These are phyloP conservation scores for Grapholita molesta DNA, from an alignment of 1,140 invertebrate species.

Conservation along the genomic window DNA sequence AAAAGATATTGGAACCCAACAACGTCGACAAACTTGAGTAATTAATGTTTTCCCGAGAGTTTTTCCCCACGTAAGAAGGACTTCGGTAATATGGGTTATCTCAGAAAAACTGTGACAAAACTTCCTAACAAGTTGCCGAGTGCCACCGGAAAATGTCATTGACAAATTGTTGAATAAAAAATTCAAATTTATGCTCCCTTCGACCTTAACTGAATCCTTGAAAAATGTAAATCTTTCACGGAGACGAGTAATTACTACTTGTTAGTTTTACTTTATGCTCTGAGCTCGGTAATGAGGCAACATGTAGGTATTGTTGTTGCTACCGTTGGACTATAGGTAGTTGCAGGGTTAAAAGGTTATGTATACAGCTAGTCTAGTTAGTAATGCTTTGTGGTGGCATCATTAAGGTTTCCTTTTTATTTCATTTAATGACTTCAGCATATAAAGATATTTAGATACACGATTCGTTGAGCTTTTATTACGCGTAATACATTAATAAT, in stretches of 20 bases:
- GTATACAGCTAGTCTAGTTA: background rate
- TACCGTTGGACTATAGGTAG: no score
- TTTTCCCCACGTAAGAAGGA: conserved; percentile 24
- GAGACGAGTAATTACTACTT: background rate
- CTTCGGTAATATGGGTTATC: conserved; percentile 24
- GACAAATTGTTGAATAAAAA: conserved; percentile 27
- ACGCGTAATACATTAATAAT: no score
- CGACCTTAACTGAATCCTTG: conserved; percentile 1
- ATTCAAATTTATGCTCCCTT: conserved; percentile 17
- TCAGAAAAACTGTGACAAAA: conserved; percentile 29
- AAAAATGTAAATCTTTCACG: background rate
- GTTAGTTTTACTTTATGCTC: background rate
- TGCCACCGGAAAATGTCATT: conserved; percentile 25
- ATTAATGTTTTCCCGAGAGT: conserved; percentile 36
- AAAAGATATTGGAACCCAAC: background rate
- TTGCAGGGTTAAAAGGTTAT: background rate
- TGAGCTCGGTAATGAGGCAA: background rate
- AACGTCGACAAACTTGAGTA: conserved; percentile 30
- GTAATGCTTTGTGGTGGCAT: background rate
- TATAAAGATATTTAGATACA: no score
- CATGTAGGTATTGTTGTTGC: background rate
- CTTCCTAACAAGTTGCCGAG: conserved; percentile 25
- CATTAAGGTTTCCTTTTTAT: no score
- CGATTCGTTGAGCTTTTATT: no score
- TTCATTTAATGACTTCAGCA: no score